Evolutionary conservation across 2,113 vertebrate genomes (phyloP).

Genomic region (Oncorhynchus masou): DNA sequence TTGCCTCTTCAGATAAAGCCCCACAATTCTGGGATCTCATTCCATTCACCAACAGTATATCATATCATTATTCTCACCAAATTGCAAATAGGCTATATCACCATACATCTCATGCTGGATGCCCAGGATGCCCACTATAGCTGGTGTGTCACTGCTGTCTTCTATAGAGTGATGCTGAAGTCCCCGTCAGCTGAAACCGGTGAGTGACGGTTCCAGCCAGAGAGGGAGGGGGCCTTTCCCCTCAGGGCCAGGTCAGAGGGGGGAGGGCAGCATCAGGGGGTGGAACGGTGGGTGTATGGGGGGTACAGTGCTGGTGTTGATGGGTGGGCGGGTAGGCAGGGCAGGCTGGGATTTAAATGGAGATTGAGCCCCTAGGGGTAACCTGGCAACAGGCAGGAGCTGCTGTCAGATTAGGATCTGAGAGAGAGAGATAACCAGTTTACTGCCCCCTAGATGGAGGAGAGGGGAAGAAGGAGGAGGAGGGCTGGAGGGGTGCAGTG

Average conservation of each 20-base stretch:
- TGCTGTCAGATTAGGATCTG: slow-evolving; percentile 78
- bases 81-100: slow-evolving; percentile 24
- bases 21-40: no score
- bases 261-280: not conserved
- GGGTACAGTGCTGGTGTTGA: slow-evolving; percentile 54
- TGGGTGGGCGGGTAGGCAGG: slow-evolving; percentile 55
- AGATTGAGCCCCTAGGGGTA: slow-evolving; percentile 71
- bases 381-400: slow-evolving; percentile 76
- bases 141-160: slow-evolving; percentile 48
- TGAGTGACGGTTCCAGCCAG: not conserved
- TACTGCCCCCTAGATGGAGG: slow-evolving; percentile 72
- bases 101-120: slow-evolving; percentile 18
- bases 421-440: slow-evolving; percentile 74
- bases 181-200: slow-evolving; percentile 12
- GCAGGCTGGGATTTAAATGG: slow-evolving; percentile 67
- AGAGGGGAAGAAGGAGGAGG: slow-evolving; percentile 53
- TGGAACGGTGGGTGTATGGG: slow-evolving; percentile 29
- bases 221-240: slow-evolving; percentile 16
- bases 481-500: slow-evolving; percentile 60
- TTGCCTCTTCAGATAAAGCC: no score
- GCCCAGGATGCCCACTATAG: no score
- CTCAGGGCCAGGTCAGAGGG: slow-evolving; percentile 25
- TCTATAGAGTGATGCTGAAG: slow-evolving; percentile 44
- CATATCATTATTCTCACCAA: not conserved
- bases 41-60: not conserved